Evolutionary conservation across 2,113 vertebrate species (phyloP), one percentile per base, ranked within the genome.

Genomic region (Canis aureus): DNA sequence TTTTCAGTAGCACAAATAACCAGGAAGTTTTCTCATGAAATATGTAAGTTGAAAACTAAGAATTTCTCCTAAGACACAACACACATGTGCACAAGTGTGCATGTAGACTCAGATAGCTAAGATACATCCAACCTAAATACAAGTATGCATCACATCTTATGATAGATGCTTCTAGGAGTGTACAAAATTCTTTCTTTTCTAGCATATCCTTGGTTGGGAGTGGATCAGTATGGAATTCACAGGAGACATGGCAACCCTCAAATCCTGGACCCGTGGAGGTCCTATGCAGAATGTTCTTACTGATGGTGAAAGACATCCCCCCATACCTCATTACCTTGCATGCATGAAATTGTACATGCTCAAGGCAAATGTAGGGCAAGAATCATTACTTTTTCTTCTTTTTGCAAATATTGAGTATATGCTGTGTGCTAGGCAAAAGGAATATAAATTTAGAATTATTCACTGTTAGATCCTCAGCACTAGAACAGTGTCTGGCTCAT

Each of bases 1-100:
- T 60, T 96, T 89, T 94, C 57, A 78, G 32, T 60, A 93, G 29
- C 71, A 80, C 84, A 43, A 92, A 35, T 92, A 92, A 88, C 20
- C 64, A 80, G 91, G 11, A 73, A 88, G 23, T 81, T 97, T 84
- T 94, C n/a, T 94, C 60, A 95, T 86, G 32, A 90, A 80, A 82
- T 49, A 76, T 10, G 71, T 71, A 66, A 90, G 88, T 55, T 91
- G 8, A 32, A 92, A 83, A 59, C 11, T 82, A 92, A 95, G 27
- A 88, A 85, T 79, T 81, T 9, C 32, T 82, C 3, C 27, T 80
- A 73, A 94, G 23, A 53, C 17, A n/a, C 22, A 85, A 3, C 2
- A 2, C 11, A 13, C 2, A 64, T 20, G 6, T 87, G 8, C 22
- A 71, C 17, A 78, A 5, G 57, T 3, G 43, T 12, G 43, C 17